Conservation (phyloP, 2,113 vertebrate species). For the Campylomormyrus numenius region DNA sequence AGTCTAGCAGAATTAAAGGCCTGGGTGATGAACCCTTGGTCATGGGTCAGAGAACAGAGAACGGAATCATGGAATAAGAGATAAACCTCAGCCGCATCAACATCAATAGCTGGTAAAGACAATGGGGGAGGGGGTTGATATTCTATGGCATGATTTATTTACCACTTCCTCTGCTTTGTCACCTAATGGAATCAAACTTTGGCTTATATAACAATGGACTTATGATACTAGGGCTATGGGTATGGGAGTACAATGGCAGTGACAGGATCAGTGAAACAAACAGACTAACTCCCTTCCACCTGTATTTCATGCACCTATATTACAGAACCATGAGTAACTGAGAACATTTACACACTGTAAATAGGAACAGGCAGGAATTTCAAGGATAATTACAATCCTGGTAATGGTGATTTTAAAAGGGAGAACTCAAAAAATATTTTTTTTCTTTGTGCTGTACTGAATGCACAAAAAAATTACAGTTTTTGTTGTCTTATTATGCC, state of each 20-base stretch:
- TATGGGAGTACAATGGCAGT: background rate
- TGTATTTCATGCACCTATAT: background rate
- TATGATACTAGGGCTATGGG: background rate
- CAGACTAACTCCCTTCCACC: background rate
- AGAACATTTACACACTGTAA: background rate
- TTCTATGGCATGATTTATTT: background rate
- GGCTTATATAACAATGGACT: background rate
- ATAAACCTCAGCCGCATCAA: background rate
- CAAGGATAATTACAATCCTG: background rate
- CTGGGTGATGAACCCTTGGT: background rate
- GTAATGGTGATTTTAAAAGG: background rate
- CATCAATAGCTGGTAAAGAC: background rate
- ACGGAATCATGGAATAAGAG: background rate
- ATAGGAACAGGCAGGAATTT: background rate
- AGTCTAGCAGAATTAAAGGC: background rate
- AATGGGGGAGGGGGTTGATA: too few species aligned
- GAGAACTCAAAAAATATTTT: background rate
- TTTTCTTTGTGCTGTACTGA: background rate
- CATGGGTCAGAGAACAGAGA: background rate
- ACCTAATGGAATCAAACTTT: background rate
- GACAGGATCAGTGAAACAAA: background rate
- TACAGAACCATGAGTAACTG: background rate
- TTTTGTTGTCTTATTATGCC: background rate
- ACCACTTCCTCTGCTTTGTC: background rate
- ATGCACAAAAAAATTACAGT: background rate